Percentiles rank a stretch among this genome's conserved stretches.
Evolutionary conservation across 2,797 vertebrate genomes (phyloP).

Genomic region (Rhynchonycteris naso): DNA sequence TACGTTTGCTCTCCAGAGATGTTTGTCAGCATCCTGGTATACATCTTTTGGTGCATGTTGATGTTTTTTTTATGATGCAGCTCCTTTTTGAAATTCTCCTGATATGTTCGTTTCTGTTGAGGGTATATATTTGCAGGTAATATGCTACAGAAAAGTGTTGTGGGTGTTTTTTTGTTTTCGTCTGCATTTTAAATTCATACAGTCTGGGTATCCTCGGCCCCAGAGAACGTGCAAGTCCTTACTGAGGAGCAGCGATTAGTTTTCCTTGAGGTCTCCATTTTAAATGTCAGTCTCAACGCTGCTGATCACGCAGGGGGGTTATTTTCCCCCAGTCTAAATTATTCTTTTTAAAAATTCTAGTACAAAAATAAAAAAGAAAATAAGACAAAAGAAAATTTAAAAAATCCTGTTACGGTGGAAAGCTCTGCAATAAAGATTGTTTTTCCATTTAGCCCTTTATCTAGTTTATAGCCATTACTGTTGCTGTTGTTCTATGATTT

Average conservation of each 20-base stretch:
- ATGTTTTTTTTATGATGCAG: neutral
- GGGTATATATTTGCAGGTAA: neutral
- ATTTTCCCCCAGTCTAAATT: neutral
- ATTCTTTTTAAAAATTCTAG: neutral
- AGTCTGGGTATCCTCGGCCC: neutral
- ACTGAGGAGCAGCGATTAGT: neutral
- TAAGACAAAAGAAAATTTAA: neutral
- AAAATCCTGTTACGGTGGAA: neutral
- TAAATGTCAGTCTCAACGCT: neutral
- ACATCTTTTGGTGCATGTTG: neutral
- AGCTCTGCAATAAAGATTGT: neutral
- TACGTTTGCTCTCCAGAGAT: constrained; percentile 12
- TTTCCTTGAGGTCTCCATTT: neutral
- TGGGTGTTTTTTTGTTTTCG: neutral
- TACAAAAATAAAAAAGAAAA: neutral
- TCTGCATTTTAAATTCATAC: constrained; percentile 9
- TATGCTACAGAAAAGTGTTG: neutral
- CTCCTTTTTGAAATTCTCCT: constrained; percentile 42
- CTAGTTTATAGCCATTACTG: neutral
- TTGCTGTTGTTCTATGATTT: neutral
- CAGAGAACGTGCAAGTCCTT: neutral
- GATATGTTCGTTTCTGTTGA: neutral
- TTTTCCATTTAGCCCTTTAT: constrained; percentile 43
- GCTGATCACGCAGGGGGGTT: neutral
- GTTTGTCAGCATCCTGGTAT: constrained; percentile 8